phyloP scores from a whole-genome alignment of 1,140 invertebrate genomes.

The Orchesella cincta region DNA sequence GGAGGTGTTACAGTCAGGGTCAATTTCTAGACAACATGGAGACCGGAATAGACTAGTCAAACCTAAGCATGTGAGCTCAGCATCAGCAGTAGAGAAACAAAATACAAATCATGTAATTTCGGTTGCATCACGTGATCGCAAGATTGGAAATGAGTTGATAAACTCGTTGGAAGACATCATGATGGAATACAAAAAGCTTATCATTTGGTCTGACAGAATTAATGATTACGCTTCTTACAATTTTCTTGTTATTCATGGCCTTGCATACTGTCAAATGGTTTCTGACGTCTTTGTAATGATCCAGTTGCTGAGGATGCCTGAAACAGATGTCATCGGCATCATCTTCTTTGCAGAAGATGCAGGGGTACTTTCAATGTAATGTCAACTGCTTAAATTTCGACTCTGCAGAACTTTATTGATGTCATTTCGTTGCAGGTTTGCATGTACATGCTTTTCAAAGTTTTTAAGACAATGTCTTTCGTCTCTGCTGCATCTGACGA shows the following conservation, averaged over 20 bases:
- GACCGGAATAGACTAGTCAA: not conserved
- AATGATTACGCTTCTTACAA: conserved; percentile 32
- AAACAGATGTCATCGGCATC: conserved; percentile 30
- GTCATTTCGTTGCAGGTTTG: conserved; percentile 23
- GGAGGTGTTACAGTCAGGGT: not conserved
- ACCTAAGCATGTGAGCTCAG: not conserved
- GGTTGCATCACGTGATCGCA: not conserved
- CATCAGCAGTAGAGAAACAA: not conserved
- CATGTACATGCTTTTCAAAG: conserved; percentile 39
- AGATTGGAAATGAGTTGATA: not conserved
- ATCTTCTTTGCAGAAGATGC: conserved; percentile 37
- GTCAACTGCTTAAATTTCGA: not conserved
- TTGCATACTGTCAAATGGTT: conserved; percentile 37
- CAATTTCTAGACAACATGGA: not conserved
- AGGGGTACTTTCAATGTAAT: not conserved
- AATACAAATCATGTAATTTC: not conserved
- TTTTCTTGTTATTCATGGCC: conserved; percentile 36
- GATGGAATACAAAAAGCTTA: not conserved
- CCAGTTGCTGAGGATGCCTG: conserved; percentile 25
- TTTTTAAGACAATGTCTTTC: conserved; percentile 36
- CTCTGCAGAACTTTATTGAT: not conserved
- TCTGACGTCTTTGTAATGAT: conserved; percentile 39
- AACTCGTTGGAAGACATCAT: not conserved
- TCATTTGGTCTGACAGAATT: not conserved
- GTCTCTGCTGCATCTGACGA: conserved; percentile 13